A percentile compares a stretch with the other conserved stretches of the same genome.
Evolutionary conservation across 1,140 invertebrate genomes (phyloP).

Genomic region (Cylas formicarius): DNA sequence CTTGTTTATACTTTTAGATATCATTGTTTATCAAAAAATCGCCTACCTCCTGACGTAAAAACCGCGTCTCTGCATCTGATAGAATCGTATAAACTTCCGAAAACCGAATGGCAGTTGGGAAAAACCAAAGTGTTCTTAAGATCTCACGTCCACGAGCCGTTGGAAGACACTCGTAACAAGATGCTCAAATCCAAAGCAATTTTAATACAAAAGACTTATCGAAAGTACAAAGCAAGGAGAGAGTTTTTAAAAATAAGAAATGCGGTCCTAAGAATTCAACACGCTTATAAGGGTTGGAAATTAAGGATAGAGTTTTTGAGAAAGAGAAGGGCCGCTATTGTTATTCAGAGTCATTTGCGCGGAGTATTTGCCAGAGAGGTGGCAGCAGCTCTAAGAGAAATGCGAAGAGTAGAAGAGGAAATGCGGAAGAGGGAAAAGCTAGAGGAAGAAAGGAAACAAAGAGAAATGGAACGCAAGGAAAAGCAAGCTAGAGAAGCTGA

Average conservation of each 20-base stretch:
- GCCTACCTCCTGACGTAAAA: conserved; percentile 37
- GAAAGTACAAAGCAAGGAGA: conserved; percentile 54
- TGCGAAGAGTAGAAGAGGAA: conserved; percentile 87
- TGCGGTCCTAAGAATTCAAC: conserved; percentile 75
- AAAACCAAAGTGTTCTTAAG: conserved; percentile 85
- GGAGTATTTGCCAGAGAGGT: conserved; percentile 85
- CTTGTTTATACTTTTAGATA: too few species aligned
- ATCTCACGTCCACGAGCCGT: conserved; percentile 74
- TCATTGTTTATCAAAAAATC: conserved; percentile 55
- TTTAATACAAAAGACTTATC: conserved; percentile 73
- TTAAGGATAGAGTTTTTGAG: conserved; percentile 74
- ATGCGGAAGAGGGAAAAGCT: conserved; percentile 60
- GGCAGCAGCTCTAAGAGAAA: conserved; percentile 77
- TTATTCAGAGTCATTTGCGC: conserved; percentile 82
- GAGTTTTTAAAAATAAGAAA: conserved; percentile 61
- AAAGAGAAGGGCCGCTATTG: conserved; percentile 75
- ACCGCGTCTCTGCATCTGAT: conserved; percentile 46
- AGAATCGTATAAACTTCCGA: conserved; percentile 52
- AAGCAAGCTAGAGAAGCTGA: conserved; percentile 42
- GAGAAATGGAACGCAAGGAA: conserved; percentile 37
- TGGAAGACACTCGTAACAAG: conserved; percentile 71
- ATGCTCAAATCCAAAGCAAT: conserved; percentile 65
- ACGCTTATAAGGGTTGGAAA: conserved; percentile 81
- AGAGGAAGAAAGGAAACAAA: conserved; percentile 55
- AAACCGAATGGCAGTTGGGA: conserved; percentile 85